Base-by-base conservation (phyloP, 2,888 invertebrate species). In the Corbicula japonica region DNA sequence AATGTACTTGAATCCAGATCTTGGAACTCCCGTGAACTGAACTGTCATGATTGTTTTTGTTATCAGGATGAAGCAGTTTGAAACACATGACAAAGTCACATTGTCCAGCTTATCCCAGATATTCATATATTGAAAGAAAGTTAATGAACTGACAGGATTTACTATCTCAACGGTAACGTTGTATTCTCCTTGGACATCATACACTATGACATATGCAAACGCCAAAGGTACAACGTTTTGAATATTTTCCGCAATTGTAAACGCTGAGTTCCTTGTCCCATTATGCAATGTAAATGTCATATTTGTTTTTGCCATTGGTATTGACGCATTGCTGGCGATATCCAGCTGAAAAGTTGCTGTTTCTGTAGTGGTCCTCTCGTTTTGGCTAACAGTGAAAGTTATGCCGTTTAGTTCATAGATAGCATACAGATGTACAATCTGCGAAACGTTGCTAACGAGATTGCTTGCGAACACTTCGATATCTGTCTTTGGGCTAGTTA, bases 21-120 rank as follows among this genome's bases (percentile, higher is more conserved):
- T 71, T 3, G 83, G 80, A 10, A 71, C 66, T 35, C 71, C 62
- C n/a, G 56, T 52, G 62, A 83, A 83, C 46, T 69, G 50, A 21
- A 86, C 77, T 23, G 44, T 21, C 0, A 75, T 69, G 8, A 65
- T 71, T 35, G 79, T 76, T 35, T 83, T 80, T 6, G 83, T 83
- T 12, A 80, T 66, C 0, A 66, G 74, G 66, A n/a, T 83, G 80
- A 26, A 77, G 76, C 10, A 66, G 74, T 26, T 52, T 65, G 8
- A 63, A 48, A 8, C 70, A 70, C 28, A 71, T 61, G 6, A 65
- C 56, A 32, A 76, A 71, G 12, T 28, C 58, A n/a, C 76, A 60
- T 10, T 71, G 50, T 10, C 23, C n/a, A 83, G 48, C 0, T 70
- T 52, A 41, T 80, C 79, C 83, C 83, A 83, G 1, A 83, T 50